A percentile compares a stretch with the other conserved stretches of the same genome.
Evolutionary conservation across 2,888 invertebrate genomes (phyloP).

Genomic region (Didymodactylos carnosus): DNA sequence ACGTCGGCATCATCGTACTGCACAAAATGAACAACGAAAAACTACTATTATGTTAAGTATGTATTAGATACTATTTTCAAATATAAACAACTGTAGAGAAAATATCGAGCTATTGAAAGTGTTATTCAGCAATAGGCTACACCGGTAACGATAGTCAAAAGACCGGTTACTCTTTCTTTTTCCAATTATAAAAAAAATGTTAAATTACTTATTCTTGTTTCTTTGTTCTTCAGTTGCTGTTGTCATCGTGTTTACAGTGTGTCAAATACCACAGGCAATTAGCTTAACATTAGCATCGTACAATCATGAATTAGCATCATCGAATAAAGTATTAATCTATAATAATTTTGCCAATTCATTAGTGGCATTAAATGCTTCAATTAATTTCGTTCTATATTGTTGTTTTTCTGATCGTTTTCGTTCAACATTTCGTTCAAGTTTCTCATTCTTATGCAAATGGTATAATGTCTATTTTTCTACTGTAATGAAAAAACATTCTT

Average conservation of each 20-base stretch:
- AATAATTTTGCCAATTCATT: conserved; percentile 54
- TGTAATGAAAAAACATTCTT: too few species aligned
- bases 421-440: conserved; percentile 36
- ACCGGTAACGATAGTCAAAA: too few species aligned
- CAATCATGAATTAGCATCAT: not conserved
- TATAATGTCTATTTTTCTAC: too few species aligned
- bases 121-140: too few species aligned
- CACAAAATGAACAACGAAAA: conserved; percentile 33
- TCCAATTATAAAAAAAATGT: too few species aligned
- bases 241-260: conserved; percentile 52
- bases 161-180: too few species aligned
- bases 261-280: conserved; percentile 50
- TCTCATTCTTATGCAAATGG: not conserved
- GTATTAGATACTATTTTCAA: not conserved
- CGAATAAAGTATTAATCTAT: conserved; percentile 28
- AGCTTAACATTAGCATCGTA: conserved; percentile 23
- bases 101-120: too few species aligned
- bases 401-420: conserved; percentile 54
- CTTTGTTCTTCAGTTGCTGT: too few species aligned
- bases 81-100: too few species aligned
- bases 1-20: conserved; percentile 34
- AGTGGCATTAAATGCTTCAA: conserved; percentile 50
- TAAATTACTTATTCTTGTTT: too few species aligned
- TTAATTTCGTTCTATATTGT: conserved; percentile 57
- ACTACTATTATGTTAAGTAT: conserved; percentile 50